Percentiles rank a stretch among this genome's conserved stretches.
Conservation (phyloP, 1,140 invertebrate genomes). For the Hestina assimilis region DNA sequence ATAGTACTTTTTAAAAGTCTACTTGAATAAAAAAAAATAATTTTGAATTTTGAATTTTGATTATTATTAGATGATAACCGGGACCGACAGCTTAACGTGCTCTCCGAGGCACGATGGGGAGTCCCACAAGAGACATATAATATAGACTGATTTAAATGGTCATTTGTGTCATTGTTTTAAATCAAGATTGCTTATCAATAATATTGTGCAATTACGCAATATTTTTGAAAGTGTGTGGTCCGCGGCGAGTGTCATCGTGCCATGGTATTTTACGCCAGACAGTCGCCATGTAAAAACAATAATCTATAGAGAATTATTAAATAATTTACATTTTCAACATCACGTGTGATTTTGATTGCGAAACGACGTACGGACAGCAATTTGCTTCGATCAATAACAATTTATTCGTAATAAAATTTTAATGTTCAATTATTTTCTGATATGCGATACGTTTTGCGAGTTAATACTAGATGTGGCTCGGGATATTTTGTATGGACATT, state of each 20-base stretch:
- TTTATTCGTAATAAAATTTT: constrained; percentile 27
- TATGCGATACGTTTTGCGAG: background rate
- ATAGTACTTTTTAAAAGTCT: no score
- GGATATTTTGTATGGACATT: background rate
- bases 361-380: constrained; percentile 17
- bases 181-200: no score
- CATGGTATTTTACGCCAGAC: background rate
- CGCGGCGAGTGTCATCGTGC: background rate
- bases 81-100: no score
- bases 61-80: no score
- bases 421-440: constrained; percentile 12
- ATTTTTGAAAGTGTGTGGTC: no score
- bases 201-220: no score
- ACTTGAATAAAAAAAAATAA: no score
- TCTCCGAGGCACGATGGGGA: no score
- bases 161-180: no score
- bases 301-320: background rate
- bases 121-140: no score
- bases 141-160: no score
- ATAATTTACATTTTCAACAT: constrained; percentile 14
- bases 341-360: constrained; percentile 15
- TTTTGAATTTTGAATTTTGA: no score
- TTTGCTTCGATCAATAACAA: constrained; percentile 30
- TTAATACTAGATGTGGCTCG: background rate
- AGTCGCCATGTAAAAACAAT: background rate